These are phyloP conservation scores for Gracilinanus agilis DNA, from an alignment of 2,113 vertebrate genomes.

Conservation along the genomic window DNA sequence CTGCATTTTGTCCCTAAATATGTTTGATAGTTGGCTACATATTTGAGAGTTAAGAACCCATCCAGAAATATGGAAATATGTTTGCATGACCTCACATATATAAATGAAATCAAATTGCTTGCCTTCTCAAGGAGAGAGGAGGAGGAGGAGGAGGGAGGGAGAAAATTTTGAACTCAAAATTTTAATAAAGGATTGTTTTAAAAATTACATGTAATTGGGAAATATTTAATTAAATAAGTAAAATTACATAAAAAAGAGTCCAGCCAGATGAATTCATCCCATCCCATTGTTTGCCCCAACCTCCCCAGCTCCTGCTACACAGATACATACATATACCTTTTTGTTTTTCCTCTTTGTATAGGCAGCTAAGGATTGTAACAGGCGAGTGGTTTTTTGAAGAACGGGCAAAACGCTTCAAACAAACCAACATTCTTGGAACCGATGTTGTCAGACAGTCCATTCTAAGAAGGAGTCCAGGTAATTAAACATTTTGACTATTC, in stretches of 20 bases:
- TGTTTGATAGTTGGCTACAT: background rate
- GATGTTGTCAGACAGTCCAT: slow-evolving; percentile 95
- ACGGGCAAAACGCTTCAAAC: slow-evolving; percentile 94
- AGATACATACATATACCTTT: background rate
- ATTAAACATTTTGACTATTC: slow-evolving; percentile 41
- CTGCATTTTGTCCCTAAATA: no score
- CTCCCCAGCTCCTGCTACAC: no score
- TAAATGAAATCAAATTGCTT: background rate
- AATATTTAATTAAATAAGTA: background rate
- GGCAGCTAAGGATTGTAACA: slow-evolving; percentile 93
- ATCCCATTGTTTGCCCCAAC: background rate
- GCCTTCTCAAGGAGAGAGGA: background rate
- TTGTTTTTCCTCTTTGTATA: slow-evolving; percentile 70
- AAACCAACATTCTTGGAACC: slow-evolving; percentile 84
- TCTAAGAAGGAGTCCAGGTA: slow-evolving; percentile 89
- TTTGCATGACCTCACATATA: background rate
- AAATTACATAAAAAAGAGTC: background rate
- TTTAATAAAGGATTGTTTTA: background rate
- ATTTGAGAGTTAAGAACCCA: background rate
- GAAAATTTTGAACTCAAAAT: background rate
- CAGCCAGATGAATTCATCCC: background rate
- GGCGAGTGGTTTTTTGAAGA: slow-evolving; percentile 99
- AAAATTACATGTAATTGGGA: background rate
- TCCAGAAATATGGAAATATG: background rate
- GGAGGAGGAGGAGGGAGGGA: background rate